A percentile compares a stretch with the other conserved stretches of the same genome.
phyloP scores from a whole-genome alignment of 2,888 invertebrate genomes.

The Cataglyphis albicans region DNA sequence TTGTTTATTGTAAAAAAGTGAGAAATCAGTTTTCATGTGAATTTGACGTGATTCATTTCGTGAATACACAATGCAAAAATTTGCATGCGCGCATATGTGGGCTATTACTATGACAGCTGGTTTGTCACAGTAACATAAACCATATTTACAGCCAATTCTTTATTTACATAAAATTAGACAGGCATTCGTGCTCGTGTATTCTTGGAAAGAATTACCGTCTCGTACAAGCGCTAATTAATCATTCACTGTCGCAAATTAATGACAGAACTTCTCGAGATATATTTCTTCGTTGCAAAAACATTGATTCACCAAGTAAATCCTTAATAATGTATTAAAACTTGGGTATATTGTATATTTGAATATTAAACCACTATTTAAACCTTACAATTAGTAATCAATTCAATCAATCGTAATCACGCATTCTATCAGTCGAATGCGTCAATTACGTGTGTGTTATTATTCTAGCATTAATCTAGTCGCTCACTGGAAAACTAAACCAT shows the following conservation, averaged over 20 bases:
- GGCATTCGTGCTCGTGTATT: constrained; percentile 2
- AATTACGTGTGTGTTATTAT: constrained; percentile 56
- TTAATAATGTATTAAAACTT: not conserved
- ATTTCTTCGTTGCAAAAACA: constrained; percentile 8
- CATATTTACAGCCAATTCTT: constrained; percentile 9
- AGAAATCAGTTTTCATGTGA: constrained; percentile 16
- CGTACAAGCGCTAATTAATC: constrained; percentile 20
- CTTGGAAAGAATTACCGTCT: constrained; percentile 7
- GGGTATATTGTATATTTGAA: not conserved
- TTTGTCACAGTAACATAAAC: constrained; percentile 12
- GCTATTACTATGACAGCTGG: constrained; percentile 13
- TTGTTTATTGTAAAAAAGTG: not conserved
- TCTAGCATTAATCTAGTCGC: constrained; percentile 64
- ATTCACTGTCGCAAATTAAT: constrained; percentile 62
- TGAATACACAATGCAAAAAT: constrained; percentile 23
- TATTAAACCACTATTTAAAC: not conserved
- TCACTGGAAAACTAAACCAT: constrained; percentile 72
- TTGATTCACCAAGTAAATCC: not conserved
- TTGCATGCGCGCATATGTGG: not conserved
- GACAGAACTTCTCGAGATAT: constrained; percentile 3
- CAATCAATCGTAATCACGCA: constrained; percentile 8
- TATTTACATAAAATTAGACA: not conserved
- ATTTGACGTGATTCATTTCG: constrained; percentile 29
- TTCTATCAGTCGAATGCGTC: constrained; percentile 51
- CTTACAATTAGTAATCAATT: constrained; percentile 8